Base-by-base conservation (phyloP, 1,140 invertebrate species). In the Drosophila auraria region DNA sequence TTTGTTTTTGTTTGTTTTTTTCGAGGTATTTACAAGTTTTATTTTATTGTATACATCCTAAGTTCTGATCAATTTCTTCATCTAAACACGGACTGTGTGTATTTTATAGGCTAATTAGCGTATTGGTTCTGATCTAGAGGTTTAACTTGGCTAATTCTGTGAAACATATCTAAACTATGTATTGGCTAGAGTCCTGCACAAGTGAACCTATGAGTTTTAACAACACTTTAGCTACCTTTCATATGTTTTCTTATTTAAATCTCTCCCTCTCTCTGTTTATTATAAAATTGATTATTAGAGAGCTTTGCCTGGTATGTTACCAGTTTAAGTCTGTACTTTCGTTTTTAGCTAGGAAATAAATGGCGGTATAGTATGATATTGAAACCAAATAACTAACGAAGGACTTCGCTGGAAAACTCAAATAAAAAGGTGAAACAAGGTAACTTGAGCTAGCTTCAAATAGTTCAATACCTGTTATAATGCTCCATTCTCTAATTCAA, bases 11-110 rank as follows among this genome's bases (percentile, higher is more conserved):
- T 44, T n/a, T 23, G 2, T 25, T 23, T 15, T 23, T 7, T 15
- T 57, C 54, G 54, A 57, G 54, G 54, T 57, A 57, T 57, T 57
- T 57, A 57, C 54, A 57, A 57, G 54, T 57, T 57, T 57, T 57
- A 57, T 40, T 57, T 56, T 57, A 57, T 57, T 57, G 54, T 25
- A 57, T 57, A 57, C 23, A 57, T 57, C 54, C 54, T 23, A 56
- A 56, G 36, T 57, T 57, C 54, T 57, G 54, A 57, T 57, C 54
- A 57, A 57, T 40, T 57, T 57, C 54, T 40, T 57, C 54, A 57
- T 25, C 54, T 38, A 57, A 57, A 57, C 54, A 40, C 54, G 54
- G 54, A 57, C 54, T 36, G 3, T n/a, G 36, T n/a, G 54, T 25
- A 57, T 23, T 57, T 57, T 40, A 57, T 57, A 57, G 54, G 54